Conservation (phyloP, 1,140 invertebrate genomes). For the Akabosia matsudoensis region DNA sequence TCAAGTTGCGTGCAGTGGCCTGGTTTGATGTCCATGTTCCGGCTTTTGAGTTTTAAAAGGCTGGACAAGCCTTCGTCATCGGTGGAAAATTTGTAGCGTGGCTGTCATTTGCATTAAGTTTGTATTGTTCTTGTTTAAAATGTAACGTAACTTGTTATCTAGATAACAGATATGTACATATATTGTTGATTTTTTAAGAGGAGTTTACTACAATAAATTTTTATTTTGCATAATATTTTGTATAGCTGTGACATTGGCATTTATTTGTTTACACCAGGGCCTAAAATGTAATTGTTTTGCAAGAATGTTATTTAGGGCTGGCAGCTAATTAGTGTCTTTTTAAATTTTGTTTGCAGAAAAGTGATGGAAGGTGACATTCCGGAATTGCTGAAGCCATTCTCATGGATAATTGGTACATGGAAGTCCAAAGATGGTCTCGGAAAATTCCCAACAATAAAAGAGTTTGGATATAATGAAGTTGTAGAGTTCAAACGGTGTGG, state of each 20-base stretch:
- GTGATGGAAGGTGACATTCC: constrained; percentile 44
- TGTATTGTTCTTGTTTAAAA: not conserved
- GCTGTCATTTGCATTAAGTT: not conserved
- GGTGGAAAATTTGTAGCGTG: not conserved
- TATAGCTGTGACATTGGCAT: too few relatives aligned
- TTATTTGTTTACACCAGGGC: too few relatives aligned
- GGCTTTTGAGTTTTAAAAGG: not conserved
- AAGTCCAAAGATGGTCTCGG: constrained; percentile 56
- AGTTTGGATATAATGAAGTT: constrained; percentile 61
- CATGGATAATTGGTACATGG: constrained; percentile 64
- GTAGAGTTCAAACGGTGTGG: constrained; percentile 61
- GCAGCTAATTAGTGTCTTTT: not conserved
- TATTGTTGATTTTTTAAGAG: not conserved
- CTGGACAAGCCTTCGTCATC: too few relatives aligned
- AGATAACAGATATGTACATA: not conserved
- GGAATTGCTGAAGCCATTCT: constrained; percentile 56
- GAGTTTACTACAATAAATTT: too few relatives aligned
- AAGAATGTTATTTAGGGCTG: not conserved
- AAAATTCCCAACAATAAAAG: constrained; percentile 60
- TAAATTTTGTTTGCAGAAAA: not conserved
- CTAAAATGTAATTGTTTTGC: too few relatives aligned
- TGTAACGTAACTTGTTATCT: not conserved
- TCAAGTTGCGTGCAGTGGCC: not conserved
- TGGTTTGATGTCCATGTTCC: not conserved
- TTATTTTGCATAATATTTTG: too few relatives aligned